phyloP scores from a whole-genome alignment of 30 jellyfish, hydroid and myxozoan species.

The Clytia hemisphaerica region DNA sequence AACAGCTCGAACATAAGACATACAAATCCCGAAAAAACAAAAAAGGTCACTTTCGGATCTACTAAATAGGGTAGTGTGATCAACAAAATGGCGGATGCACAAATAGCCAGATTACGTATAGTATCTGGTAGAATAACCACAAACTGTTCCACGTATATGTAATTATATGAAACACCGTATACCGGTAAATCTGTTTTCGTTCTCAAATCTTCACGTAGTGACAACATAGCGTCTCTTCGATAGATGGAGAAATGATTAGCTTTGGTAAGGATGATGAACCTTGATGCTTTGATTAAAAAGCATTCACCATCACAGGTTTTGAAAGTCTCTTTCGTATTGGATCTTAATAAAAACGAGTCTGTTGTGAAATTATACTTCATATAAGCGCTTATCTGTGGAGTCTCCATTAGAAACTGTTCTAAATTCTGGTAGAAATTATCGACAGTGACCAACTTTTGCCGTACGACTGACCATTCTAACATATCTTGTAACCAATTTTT shows the following conservation, averaged over 20 bases:
- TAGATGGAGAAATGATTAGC: slow-evolving; percentile 39
- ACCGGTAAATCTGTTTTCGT: slow-evolving; percentile 37
- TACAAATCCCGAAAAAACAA: slow-evolving; percentile 60
- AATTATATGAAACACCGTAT: slow-evolving; percentile 45
- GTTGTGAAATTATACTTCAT: no score
- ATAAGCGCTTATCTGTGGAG: no score
- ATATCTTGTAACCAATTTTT: slow-evolving; percentile 3
- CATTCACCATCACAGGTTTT: no score
- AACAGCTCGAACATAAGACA: slow-evolving; percentile 76
- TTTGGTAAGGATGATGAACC: slow-evolving; percentile 45
- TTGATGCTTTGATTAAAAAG: slow-evolving; percentile 67
- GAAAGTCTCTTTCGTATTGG: no score
- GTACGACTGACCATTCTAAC: no score
- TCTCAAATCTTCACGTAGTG: slow-evolving; percentile 66
- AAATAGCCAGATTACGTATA: slow-evolving; percentile 56
- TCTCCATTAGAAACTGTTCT: no score
- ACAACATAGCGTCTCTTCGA: slow-evolving; percentile 64
- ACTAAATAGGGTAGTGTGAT: slow-evolving; percentile 77
- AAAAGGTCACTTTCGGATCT: slow-evolving; percentile 68
- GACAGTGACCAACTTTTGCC: no score
- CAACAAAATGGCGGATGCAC: slow-evolving; percentile 72
- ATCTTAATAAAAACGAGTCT: no score
- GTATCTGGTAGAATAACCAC: slow-evolving; percentile 82
- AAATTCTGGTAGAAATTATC: no score
- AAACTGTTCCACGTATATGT: slow-evolving; percentile 78